Base-by-base conservation (phyloP, 92 coral and sea anemone species). In the Blastomussa wellsi region DNA sequence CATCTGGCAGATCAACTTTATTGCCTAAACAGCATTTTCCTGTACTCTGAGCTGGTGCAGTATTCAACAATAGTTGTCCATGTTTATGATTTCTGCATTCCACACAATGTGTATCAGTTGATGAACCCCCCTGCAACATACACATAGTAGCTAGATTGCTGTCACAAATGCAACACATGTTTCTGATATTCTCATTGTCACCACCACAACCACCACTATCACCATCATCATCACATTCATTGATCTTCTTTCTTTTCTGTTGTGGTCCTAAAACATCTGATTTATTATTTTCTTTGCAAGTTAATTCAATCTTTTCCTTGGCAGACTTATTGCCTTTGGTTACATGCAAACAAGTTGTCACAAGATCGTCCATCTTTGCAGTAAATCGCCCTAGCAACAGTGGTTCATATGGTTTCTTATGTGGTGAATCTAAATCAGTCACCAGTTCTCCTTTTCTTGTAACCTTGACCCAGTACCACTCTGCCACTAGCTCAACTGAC, bases 381-480 rank as follows among this genome's bases (percentile, higher is more conserved):
- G 3, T 69, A 62, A 85, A 94, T 72, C 89, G 87, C 28, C 99
- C 99, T 47, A 96, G 79, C 59, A 96, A 76, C 35, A 96, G 84
- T 10, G 93, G 92, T 79, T 96, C 99, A 69, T 96, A 96, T 31
- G 99, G 99, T 79, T 95, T 96, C 72, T 96, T 96, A 87, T 96
- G 99, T 17, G 90, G 79, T 35, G 99, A 96, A 80, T 94, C 93
- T 77, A 96, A 69, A 85, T 90, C 96, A 74, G 92, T 86, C 33
- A 96, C 98, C 79, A 92, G 76, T 73, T 96, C 94, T 41, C 99
- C 98, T 70, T 80, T 89, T 80, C 84, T 92, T 83, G 99, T 96
- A 7, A 90, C 99, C 92, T 96, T 96, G 42, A 94, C 92, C 99
- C 99, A 96, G 83, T 92, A 93, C 99, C 99, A 96, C 91, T 94